Conservation (phyloP, 2,888 invertebrate species). For the Oxyscelio sp. region DNA sequence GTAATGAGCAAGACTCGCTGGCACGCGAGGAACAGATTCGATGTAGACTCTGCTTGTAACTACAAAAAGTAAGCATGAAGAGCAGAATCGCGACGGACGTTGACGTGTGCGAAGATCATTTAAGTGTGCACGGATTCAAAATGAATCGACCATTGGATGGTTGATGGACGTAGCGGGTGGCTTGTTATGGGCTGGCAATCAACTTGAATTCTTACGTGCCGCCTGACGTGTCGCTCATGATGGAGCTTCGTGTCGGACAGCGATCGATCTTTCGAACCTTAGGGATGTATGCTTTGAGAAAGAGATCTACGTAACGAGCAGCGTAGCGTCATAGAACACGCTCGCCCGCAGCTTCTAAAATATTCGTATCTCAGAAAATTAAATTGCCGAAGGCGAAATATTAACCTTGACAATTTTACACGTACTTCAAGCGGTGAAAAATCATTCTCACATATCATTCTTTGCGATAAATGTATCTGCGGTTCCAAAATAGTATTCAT, state of each 20-base stretch:
- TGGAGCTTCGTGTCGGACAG: conserved; percentile 84
- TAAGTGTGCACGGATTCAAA: conserved; percentile 52
- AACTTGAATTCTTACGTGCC: conserved; percentile 85
- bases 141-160: conserved; percentile 73
- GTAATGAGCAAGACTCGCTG: conserved; percentile 53
- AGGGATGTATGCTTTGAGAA: conserved; percentile 81
- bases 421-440: conserved; percentile 14
- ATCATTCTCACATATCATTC: conserved; percentile 39
- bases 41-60: conserved; percentile 28
- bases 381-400: conserved; percentile 81
- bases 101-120: conserved; percentile 72
- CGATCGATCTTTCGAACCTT: conserved; percentile 85
- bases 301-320: conserved; percentile 76
- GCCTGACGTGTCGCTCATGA: conserved; percentile 87
- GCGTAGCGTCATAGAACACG: conserved; percentile 64
- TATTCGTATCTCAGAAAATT: conserved; percentile 80
- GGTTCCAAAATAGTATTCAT: conserved; percentile 1
- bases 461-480: conserved; percentile 19
- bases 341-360: conserved; percentile 67
- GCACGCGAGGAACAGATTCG: conserved; percentile 65
- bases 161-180: conserved; percentile 88
- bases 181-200: conserved; percentile 86
- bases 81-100: conserved; percentile 46
- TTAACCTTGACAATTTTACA: conserved; percentile 62
- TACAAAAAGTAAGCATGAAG: conserved; percentile 39